Conservation (phyloP, 2,113 vertebrate species). For the Dicrurus megarhynchus region DNA sequence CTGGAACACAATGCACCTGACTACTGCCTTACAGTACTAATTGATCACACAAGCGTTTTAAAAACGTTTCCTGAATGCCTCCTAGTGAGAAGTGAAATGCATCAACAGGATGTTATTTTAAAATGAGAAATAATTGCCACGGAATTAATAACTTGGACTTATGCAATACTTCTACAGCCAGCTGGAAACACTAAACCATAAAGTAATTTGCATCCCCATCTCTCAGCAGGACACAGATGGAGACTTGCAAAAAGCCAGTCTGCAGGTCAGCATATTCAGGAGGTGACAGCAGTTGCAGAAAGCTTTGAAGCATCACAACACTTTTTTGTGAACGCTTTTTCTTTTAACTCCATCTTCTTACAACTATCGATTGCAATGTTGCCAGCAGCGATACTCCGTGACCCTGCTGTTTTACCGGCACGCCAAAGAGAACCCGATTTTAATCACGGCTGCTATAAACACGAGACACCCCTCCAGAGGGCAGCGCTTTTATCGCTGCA, state of each 20-base stretch:
- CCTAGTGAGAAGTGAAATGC: constrained; percentile 17
- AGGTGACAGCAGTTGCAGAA: background rate
- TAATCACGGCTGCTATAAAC: background rate
- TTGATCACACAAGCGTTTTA: background rate
- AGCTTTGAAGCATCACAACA: background rate
- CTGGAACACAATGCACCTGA: background rate
- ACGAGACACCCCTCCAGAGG: background rate
- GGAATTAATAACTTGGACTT: constrained; percentile 49
- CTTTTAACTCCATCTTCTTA: background rate
- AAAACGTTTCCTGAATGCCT: constrained; percentile 12
- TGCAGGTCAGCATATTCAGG: constrained; percentile 24
- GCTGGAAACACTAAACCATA: constrained; percentile 12
- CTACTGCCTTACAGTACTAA: background rate
- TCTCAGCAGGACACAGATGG: constrained; percentile 33
- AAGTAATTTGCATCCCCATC: constrained; percentile 17
- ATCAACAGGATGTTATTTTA: constrained; percentile 48
- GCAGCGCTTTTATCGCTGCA: background rate
- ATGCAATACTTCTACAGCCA: constrained; percentile 33
- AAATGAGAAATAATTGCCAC: constrained; percentile 46
- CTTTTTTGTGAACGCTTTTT: background rate
- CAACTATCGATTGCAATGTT: background rate
- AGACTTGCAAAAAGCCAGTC: constrained; percentile 7
- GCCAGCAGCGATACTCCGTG: background rate
- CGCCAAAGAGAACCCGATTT: background rate
- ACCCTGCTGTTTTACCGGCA: background rate